Evolutionary conservation across 2,113 vertebrate species (phyloP), one percentile per base, ranked within the genome.

Genomic region (Casuarius casuarius): DNA sequence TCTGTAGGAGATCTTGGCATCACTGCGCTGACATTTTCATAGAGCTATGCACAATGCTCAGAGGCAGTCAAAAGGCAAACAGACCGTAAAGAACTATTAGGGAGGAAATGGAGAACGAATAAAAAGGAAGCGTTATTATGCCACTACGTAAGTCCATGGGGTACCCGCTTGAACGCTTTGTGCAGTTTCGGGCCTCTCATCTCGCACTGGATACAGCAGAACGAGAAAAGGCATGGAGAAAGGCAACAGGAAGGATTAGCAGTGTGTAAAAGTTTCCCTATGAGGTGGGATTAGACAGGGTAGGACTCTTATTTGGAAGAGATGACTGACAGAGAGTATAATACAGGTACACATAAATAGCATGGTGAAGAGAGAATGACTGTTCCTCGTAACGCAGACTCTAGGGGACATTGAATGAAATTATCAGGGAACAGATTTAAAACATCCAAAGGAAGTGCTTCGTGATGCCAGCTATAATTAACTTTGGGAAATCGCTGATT

Each of bases 41-140:
- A 29, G 52, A 26, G 58, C 59, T 26, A 3, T 0, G 9, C 26
- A 2, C 51, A 38, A 44, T 1, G 17, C 73, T 75, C 12, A 1
- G 67, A 59, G 79, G 62, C 74, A 75, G 79, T 3, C 2, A 3
- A 81, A 62, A 70, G 74, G 68, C 75, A 89, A 89, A 61, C 25
- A n/a, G 93, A 56, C 67, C 48, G 4, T 38, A 3, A 94, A 67
- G 72, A 84, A 74, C 68, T 72, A 29, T 7, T 16, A 42, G 70
- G 63, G 74, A 89, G 65, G 71, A 48, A 38, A 26, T 3, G 14
- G 67, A 51, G 73, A 80, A 75, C 44, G 54, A 80, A 80, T 13
- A 9, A 79, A 88, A 59, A 75, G 3, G 35, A 31, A 61, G 68
- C 0, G 9, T 17, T 54, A 49, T 54, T 51, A 12, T 0, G 20